phyloP scores from a whole-genome alignment of 2,797 vertebrate species.

The Propithecus perrieri region DNA sequence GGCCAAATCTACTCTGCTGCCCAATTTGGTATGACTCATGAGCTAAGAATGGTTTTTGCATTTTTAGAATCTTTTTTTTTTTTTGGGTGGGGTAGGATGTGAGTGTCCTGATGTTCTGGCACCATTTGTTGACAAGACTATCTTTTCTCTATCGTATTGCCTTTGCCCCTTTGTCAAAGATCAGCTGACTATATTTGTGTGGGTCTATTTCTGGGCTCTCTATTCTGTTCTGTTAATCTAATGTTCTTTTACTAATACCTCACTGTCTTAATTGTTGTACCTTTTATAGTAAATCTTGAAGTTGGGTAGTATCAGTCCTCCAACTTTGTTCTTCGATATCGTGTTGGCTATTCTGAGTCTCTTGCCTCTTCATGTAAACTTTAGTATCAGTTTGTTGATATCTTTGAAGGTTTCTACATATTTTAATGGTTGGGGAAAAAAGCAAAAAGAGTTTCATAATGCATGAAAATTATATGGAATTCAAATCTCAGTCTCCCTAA shows the following conservation, averaged over 20 bases:
- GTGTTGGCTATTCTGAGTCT: background rate
- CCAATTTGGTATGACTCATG: background rate
- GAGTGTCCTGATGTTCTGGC: background rate
- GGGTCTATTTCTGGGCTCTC: background rate
- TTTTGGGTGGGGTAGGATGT: background rate
- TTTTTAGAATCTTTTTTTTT: background rate
- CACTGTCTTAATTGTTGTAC: background rate
- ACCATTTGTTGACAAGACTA: background rate
- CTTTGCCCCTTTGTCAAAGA: background rate
- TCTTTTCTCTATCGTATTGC: background rate
- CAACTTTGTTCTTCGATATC: background rate
- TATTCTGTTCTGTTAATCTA: background rate
- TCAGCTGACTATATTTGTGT: background rate
- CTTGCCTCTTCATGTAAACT: background rate
- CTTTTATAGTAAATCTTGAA: background rate
- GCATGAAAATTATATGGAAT: background rate
- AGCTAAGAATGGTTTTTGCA: background rate
- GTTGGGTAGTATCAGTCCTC: background rate
- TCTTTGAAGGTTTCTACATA: background rate
- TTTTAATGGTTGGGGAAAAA: background rate
- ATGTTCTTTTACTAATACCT: background rate
- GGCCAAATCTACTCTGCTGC: background rate
- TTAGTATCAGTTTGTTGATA: conserved; percentile 9
- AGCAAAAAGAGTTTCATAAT: background rate
- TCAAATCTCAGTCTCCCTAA: background rate